Conservation (phyloP, 1,140 invertebrate genomes). For the Tetraneura akinire region DNA sequence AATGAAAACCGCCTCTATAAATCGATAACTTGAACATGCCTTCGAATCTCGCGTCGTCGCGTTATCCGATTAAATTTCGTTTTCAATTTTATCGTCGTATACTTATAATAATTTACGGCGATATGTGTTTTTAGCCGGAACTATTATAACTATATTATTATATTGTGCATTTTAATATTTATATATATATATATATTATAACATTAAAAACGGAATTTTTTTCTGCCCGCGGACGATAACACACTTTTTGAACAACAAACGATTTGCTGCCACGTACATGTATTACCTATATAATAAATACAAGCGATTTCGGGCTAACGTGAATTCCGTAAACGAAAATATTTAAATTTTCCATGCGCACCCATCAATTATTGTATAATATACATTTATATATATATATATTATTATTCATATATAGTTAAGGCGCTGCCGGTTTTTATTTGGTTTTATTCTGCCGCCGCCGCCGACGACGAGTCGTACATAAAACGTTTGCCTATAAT, state of each 20-base stretch:
- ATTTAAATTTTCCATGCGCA: slow-evolving; percentile 37
- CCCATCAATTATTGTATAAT: slow-evolving; percentile 33
- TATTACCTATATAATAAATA: background rate
- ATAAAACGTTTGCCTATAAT: background rate
- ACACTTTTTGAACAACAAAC: slow-evolving; percentile 5
- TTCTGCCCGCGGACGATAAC: background rate
- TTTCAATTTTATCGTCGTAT: too few species aligned
- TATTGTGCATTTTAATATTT: too few species aligned
- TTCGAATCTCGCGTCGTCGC: too few species aligned
- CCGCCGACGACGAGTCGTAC: background rate
- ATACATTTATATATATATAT: background rate
- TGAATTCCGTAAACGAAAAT: slow-evolving; percentile 21
- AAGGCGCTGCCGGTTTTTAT: slow-evolving; percentile 4
- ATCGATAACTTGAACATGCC: too few species aligned
- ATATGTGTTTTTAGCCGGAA: too few species aligned
- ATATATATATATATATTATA: too few species aligned
- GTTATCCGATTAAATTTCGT: too few species aligned
- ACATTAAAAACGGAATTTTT: background rate
- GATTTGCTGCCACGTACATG: too few species aligned
- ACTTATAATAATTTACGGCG: too few species aligned
- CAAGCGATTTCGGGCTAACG: background rate
- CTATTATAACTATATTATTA: too few species aligned
- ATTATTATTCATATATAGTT: too few species aligned
- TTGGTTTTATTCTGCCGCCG: background rate
- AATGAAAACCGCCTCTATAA: too few species aligned